phyloP scores from a whole-genome alignment of 2,113 vertebrate genomes.

The Gymnobelideus leadbeateri region DNA sequence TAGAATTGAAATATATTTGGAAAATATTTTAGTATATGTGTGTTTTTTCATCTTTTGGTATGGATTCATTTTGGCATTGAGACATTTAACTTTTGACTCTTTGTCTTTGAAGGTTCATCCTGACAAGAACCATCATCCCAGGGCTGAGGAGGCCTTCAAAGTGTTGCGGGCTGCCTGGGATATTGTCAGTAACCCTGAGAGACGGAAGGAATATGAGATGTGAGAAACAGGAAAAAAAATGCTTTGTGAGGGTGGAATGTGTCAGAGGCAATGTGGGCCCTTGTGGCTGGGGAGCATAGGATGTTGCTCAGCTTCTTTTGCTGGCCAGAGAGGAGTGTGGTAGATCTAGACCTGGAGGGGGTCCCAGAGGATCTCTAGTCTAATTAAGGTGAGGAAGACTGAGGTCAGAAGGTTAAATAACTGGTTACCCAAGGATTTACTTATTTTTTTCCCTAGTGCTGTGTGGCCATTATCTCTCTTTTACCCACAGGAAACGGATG shows the following conservation, averaged over 20 bases:
- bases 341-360: not conserved
- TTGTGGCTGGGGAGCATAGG: conserved; percentile 4
- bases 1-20: not conserved
- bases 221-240: conserved; percentile 83
- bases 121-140: conserved; percentile 96
- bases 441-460: not conserved
- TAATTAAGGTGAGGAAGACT: not conserved
- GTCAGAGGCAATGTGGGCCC: conserved; percentile 20
- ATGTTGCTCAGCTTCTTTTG: conserved; percentile 22
- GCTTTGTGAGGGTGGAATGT: conserved; percentile 6
- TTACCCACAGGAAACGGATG: conserved; percentile 89
- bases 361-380: conserved; percentile 19
- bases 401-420: not conserved
- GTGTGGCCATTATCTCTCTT: conserved; percentile 45
- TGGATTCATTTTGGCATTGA: conserved; percentile 38
- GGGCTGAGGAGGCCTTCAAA: conserved; percentile 96
- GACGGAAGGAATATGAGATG: conserved; percentile 92
- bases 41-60: conserved; percentile 15
- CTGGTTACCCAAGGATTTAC: not conserved
- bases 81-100: conserved; percentile 39
- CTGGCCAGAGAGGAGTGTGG: not conserved
- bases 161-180: conserved; percentile 97
- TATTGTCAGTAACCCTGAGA: conserved; percentile 94
- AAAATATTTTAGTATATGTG: conserved; percentile 16
- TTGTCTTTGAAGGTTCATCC: conserved; percentile 91